Base-by-base conservation (phyloP, 2,888 invertebrate species). In the Cybosia mesomella region DNA sequence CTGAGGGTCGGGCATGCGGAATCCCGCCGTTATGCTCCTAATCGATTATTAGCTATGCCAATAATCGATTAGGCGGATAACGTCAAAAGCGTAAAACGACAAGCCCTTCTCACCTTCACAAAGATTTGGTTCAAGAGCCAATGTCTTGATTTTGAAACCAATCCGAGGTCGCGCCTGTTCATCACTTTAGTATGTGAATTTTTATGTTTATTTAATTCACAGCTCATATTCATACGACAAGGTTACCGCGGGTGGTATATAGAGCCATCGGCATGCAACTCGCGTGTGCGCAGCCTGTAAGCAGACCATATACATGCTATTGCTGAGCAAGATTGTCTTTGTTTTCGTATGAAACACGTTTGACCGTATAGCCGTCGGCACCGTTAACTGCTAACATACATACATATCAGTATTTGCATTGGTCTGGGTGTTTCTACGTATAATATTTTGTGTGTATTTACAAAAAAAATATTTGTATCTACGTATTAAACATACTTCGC, bases 251-350 rank as follows among this genome's bases (percentile, higher is more conserved):
- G 76, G 73, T 74, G 73, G 77, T 67, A 74, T 83, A 73, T 68
- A 69, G 32, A 67, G 69, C 69, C 58, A 86, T 92, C 84, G 82
- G 79, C 81, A 92, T 92, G 87, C 92, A 68, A 58, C 67, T 70
- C 74, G 80, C 79, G 79, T 82, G 82, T 75, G 65, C 65, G 59
- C 71, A 70, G 78, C 68, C 82, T 80, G 84, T 89, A 89, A 90
- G 79, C 86, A 87, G 86, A 83, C 89, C 84, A 90, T 92, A 88
- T 83, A 86, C 83, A 90, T 89, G 87, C 89, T 79, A 71, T 74
- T 78, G 81, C 75, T 70, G 72, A 80, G 67, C 71, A 66, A 74
- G 72, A 73, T 74, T 66, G 74, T 78, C 81, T 86, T 81, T 81
- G 85, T 87, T 84, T 82, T 76, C 58, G 67, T 77, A 77, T 73